Conservation (phyloP, 2,113 vertebrate genomes). For the Takifugu flavidus region DNA sequence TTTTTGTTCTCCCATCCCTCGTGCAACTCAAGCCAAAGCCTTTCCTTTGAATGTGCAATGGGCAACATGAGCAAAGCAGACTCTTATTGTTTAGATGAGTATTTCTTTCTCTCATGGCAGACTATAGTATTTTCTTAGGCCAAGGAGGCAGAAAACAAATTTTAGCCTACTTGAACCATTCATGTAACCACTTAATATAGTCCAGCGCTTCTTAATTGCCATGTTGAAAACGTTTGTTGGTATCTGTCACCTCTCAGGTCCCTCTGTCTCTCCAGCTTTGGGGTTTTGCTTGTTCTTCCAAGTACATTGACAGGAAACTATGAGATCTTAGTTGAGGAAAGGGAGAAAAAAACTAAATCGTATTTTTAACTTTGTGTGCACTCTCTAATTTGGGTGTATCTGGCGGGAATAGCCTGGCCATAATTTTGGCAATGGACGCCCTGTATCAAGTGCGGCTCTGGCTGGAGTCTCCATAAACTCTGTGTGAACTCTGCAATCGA, state of each 20-base stretch:
- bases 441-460: constrained; percentile 52
- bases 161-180: constrained; percentile 22
- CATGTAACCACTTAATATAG: constrained; percentile 36
- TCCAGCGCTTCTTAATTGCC: constrained; percentile 14
- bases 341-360: constrained; percentile 28
- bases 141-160: constrained; percentile 6
- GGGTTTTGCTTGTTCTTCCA: constrained; percentile 53
- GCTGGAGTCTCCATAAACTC: constrained; percentile 53
- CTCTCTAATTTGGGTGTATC: constrained; percentile 71
- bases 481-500: constrained; percentile 50
- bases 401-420: constrained; percentile 59
- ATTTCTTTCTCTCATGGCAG: no score
- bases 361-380: constrained; percentile 66
- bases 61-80: no score
- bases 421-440: constrained; percentile 55
- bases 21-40: no score
- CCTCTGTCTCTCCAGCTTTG: constrained; percentile 38
- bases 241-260: constrained; percentile 29
- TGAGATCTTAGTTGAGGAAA: constrained; percentile 53
- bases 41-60: no score
- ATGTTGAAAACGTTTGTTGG: constrained; percentile 38
- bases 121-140: no score
- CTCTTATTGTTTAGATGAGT: no score
- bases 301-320: constrained; percentile 48
- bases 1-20: no score